These are phyloP conservation scores for Phoenicopterus ruber DNA, from an alignment of 2,113 vertebrate species.

Conservation along the genomic window DNA sequence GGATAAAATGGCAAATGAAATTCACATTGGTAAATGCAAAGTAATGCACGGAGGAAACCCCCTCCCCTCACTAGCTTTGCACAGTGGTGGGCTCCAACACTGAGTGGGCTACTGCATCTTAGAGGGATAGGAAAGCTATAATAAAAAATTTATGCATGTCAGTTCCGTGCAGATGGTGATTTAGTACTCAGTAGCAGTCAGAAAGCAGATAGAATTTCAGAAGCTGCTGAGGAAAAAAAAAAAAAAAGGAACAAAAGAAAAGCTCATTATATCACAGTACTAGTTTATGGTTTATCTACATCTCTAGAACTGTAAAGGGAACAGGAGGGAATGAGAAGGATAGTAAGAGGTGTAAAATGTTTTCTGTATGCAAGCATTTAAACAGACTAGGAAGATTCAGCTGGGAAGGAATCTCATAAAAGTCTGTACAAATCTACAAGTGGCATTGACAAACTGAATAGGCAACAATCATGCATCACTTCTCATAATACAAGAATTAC, in stretches of 20 bases:
- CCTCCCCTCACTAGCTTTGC: background rate
- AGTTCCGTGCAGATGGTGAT: background rate
- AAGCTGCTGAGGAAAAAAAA: background rate
- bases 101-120: background rate
- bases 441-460: background rate
- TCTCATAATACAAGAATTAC: background rate
- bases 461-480: background rate
- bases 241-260: background rate
- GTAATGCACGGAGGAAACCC: background rate
- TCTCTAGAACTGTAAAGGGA: background rate
- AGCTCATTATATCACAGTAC: background rate
- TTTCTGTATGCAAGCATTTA: background rate
- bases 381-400: background rate
- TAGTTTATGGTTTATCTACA: background rate
- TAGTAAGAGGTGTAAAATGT: background rate
- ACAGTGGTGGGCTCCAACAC: background rate
- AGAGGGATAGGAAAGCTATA: background rate
- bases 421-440: background rate
- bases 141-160: background rate
- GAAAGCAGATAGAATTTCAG: background rate
- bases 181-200: background rate
- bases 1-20: background rate
- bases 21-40: background rate
- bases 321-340: background rate
- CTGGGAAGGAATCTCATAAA: background rate